These are phyloP conservation scores for Germaria angustata DNA, from an alignment of 2,888 invertebrate species.

Conservation along the genomic window DNA sequence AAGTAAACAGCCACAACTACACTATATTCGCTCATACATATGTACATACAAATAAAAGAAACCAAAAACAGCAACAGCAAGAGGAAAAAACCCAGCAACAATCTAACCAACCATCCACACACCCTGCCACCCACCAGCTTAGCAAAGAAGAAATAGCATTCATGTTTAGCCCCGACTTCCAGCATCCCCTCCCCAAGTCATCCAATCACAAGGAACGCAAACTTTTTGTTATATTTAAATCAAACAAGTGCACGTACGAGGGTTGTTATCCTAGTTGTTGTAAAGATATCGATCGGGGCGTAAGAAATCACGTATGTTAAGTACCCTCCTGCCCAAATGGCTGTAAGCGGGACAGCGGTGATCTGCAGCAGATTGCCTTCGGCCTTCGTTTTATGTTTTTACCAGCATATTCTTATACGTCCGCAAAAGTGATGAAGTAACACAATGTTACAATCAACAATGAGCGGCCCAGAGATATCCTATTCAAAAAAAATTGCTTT, in stretches of 20 bases:
- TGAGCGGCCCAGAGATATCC: too few species aligned
- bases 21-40: background rate
- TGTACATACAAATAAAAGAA: background rate
- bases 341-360: too few species aligned
- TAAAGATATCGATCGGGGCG: too few species aligned
- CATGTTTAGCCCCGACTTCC: background rate
- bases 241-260: background rate
- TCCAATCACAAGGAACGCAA: conserved; percentile 36
- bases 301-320: too few species aligned
- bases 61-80: background rate
- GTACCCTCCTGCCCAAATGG: too few species aligned
- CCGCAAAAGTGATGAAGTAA: too few species aligned
- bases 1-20: background rate
- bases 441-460: too few species aligned
- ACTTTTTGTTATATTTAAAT: conserved; percentile 15
- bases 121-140: background rate
- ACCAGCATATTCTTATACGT: too few species aligned
- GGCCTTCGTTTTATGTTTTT: too few species aligned
- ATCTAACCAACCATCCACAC: conserved; percentile 9
- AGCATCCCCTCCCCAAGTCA: background rate
- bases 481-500: too few species aligned
- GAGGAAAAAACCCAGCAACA: conserved; percentile 7
- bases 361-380: too few species aligned
- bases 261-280: too few species aligned
- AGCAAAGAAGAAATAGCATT: background rate